Base-by-base conservation (phyloP, 2,888 invertebrate genomes). In the Proisotoma minuta region DNA sequence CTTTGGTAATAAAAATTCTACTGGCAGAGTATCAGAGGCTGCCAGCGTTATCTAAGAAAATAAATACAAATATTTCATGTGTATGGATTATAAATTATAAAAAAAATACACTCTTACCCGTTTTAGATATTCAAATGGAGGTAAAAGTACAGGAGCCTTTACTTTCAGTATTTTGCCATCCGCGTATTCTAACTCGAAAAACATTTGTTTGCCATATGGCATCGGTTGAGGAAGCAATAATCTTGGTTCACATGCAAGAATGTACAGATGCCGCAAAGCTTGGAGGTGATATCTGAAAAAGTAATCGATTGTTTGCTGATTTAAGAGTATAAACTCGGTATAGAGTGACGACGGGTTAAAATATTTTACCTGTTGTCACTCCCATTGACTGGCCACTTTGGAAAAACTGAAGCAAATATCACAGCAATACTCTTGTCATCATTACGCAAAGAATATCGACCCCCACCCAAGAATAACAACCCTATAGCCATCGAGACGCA, bases 401-500 rank as follows among this genome's bases (percentile, higher is more conserved):
- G 99, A 79, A 94, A 99, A 77, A 97, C 88, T 0, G 98, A 90
- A 74, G 92, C 91, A 47, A 99, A 81, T 65, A 98, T 79, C 0
- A 94, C 91, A 0, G 95, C 97, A 8, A 98, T 85, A 0, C 94
- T 87, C 34, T 86, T 84, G 1, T 92, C 88, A 1, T 88, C 85
- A 57, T 92, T 89, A 15, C 88, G 85, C 28, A 93, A 81, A 0
- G 91, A 89, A 70, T 87, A 92, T 70, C 92, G 85, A 1, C 98
- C 96, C 23, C 94, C 95, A 5, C 97, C 97, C 53, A 99, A 81
- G 79, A 96, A 97, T 47, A 97, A 79, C 67, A 99, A 83, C 0
- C 98, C 98, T 43, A 96, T 80, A 0, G 96, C 87, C 88, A 93
- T 91, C 77, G 96, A 95, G n/a, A 91, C 88, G 15, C 93, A 93